phyloP scores from a whole-genome alignment of 2,888 invertebrate species.

The Drosophila subsilvestris region DNA sequence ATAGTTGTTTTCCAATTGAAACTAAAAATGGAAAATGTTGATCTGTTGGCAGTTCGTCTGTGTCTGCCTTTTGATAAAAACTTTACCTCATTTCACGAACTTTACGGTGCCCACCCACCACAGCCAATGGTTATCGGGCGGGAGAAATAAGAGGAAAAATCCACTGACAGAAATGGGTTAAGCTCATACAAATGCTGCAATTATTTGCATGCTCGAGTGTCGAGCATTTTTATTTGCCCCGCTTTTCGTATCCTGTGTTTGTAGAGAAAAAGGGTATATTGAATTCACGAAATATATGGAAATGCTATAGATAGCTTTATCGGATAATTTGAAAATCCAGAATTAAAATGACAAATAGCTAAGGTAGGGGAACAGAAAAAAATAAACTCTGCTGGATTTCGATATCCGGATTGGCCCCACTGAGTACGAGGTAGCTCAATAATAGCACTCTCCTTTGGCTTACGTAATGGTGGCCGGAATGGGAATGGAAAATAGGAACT shows the following conservation, averaged over 20 bases:
- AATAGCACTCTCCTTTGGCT: neutral
- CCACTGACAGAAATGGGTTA: slow-evolving; percentile 64
- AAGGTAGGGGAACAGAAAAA: neutral
- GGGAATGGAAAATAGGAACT: neutral
- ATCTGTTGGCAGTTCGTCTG: neutral
- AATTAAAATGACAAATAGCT: no score
- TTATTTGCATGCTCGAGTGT: slow-evolving; percentile 70
- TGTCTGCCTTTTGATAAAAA: slow-evolving; percentile 33
- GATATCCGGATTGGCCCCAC: neutral
- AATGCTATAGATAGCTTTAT: no score
- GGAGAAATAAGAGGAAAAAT: neutral
- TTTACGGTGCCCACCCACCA: neutral
- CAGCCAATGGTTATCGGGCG: slow-evolving; percentile 15
- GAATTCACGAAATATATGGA: neutral
- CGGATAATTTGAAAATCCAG: no score
- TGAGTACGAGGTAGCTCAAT: neutral
- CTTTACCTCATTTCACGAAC: slow-evolving; percentile 9
- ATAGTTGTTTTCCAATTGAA: neutral
- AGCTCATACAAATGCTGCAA: slow-evolving; percentile 71
- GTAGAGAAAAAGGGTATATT: neutral
- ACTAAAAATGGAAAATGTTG: slow-evolving; percentile 5
- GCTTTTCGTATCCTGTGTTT: neutral
- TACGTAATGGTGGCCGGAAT: neutral
- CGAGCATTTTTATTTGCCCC: slow-evolving; percentile 59
- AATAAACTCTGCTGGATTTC: no score